These are phyloP conservation scores for Chiloscyllium plagiosum DNA, from an alignment of 2,113 vertebrate genomes.

Conservation along the genomic window DNA sequence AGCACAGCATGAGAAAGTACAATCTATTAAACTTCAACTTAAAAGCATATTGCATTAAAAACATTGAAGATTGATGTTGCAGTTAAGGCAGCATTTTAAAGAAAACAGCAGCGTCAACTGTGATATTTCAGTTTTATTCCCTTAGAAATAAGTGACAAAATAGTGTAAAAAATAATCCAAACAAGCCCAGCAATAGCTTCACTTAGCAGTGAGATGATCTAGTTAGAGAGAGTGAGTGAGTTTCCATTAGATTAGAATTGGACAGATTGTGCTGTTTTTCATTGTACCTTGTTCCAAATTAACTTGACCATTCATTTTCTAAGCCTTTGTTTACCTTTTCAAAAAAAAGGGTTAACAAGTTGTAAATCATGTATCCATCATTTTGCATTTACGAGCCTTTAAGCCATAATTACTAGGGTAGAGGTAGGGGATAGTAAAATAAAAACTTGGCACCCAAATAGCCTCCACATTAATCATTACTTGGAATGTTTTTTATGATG, in stretches of 20 bases:
- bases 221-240: not conserved
- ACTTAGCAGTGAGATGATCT: not conserved
- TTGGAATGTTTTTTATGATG: not conserved
- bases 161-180: not conserved
- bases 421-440: not conserved
- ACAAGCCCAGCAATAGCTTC: not conserved
- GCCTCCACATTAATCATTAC: not conserved
- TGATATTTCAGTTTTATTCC: conserved; percentile 20
- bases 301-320: not conserved
- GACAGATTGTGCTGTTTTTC: not conserved
- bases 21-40: not conserved
- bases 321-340: not conserved
- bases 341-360: not conserved
- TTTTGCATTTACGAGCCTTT: not conserved
- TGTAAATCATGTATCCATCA: conserved; percentile 30
- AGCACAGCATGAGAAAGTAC: not conserved
- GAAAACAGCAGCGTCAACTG: not conserved
- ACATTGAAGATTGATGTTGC: not conserved
- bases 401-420: not conserved
- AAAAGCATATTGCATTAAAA: not conserved
- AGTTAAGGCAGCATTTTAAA: not conserved
- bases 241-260: not conserved
- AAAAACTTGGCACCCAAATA: not conserved
- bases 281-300: not conserved
- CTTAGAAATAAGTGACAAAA: not conserved